Conservation (phyloP, 2,888 invertebrate genomes). For the Sacculina carcini region DNA sequence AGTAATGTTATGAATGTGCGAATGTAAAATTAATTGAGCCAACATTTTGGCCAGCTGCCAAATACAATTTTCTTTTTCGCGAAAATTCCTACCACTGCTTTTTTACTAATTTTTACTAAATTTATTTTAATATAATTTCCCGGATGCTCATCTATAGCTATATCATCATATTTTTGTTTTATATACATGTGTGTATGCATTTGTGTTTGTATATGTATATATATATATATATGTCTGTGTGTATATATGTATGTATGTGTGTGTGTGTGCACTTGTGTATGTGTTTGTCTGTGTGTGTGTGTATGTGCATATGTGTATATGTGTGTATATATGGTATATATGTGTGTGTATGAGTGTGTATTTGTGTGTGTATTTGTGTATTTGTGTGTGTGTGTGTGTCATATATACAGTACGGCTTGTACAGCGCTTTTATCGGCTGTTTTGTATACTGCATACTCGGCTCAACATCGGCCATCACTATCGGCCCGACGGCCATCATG, state of each 20-base stretch:
- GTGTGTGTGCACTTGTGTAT: background rate
- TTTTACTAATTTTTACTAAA: too few relatives aligned
- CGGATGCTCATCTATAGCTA: too few relatives aligned
- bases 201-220: background rate
- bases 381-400: background rate
- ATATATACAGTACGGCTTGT: conserved; percentile 23
- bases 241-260: background rate
- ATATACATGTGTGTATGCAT: background rate
- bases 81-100: too few relatives aligned
- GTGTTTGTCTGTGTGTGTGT: background rate
- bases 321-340: background rate
- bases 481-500: conserved; percentile 26
- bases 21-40: too few relatives aligned
- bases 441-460: conserved; percentile 25
- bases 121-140: too few relatives aligned
- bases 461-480: conserved; percentile 23
- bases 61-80: too few relatives aligned
- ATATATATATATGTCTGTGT: background rate
- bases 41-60: too few relatives aligned
- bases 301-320: too few relatives aligned
- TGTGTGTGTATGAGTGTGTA: background rate
- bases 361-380: background rate
- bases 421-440: conserved; percentile 25
- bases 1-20: too few relatives aligned
- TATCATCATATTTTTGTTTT: background rate